Evolutionary conservation across 92 coral and sea anemone species (phyloP), one percentile per base, ranked within the genome.

Genomic region (Pocillopora meandrina): DNA sequence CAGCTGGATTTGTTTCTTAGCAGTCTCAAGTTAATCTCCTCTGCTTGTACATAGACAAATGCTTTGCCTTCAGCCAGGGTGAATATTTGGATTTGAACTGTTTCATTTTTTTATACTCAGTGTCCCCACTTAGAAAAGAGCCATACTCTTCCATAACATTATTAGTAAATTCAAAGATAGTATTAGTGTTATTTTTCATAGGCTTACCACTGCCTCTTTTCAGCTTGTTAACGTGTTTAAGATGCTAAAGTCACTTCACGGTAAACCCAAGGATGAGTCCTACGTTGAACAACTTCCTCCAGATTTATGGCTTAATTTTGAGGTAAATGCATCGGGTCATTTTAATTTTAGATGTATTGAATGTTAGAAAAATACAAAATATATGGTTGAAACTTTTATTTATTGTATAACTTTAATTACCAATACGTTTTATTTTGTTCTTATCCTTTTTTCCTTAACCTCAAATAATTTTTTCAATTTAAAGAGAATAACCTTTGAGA

Each of bases 251-350:
- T 80, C 92, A 33, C 93, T 95, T 17, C 96, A 97, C 83, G 87
- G 83, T 77, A 95, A 95, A 56, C 93, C 99, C 58, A 90, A 93
- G 67, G 95, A 87, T 68, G 64, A 87, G 0, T 84, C 90, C 10
- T 76, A 88, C 34, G 81, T 72, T 2, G 99, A 93, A 72, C 91
- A 97, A 31, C 93, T 97, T 65, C 98, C 96, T 26, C 92, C 97
- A 18, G 99, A 97, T 78, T 76, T 97, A 62, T 97, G 98, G 98
- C 75, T 97, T 20, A 84, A 86, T 58, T 91, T 95, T 79, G 87
- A 91, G 91, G 99, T 97, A 55, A 65, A 85, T 55, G 35, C 33
- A 52, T 18, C 1, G 31, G 31, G 31, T 26, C 31, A 26, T 26
- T 26, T 26, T 26, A 26, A 26, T 26, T 26, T 26, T 26, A 20